phyloP scores from a whole-genome alignment of 2,888 invertebrate species.

The Mythimna loreyi region DNA sequence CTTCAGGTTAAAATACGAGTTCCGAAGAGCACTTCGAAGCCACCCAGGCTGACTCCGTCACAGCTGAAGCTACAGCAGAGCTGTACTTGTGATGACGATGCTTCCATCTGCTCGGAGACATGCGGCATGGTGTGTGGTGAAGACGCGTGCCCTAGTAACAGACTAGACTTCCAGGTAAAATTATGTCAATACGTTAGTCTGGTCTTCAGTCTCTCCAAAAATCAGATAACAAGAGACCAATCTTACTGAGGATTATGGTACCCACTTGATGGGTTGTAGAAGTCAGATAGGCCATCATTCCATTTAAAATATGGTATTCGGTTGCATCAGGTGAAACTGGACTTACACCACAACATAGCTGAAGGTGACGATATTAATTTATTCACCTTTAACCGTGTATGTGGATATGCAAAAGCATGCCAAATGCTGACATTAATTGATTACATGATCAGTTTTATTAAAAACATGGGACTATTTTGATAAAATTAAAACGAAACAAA shows the following conservation, averaged over 20 bases:
- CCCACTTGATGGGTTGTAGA: background rate
- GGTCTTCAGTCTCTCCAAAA: background rate
- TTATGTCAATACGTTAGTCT: too few relatives aligned
- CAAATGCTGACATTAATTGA: too few relatives aligned
- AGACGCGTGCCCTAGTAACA: conserved; percentile 67
- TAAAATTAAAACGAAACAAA: too few relatives aligned
- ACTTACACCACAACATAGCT: too few relatives aligned
- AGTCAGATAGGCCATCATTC: background rate
- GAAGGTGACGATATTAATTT: too few relatives aligned
- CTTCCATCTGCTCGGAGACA: conserved; percentile 81
- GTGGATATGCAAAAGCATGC: too few relatives aligned
- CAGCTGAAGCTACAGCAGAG: conserved; percentile 82
- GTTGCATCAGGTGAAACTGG: background rate
- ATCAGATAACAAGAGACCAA: background rate
- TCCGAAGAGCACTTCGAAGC: conserved; percentile 89
- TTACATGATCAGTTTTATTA: too few relatives aligned
- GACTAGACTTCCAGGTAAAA: conserved; percentile 81
- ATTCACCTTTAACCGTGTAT: too few relatives aligned
- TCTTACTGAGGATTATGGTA: background rate
- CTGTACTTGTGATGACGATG: conserved; percentile 86
- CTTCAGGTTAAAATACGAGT: conserved; percentile 91
- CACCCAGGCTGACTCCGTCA: conserved; percentile 82
- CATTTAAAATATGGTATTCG: background rate
- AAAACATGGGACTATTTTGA: too few relatives aligned
- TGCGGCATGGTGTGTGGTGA: conserved; percentile 74